Evolutionary conservation across 1,140 invertebrate species (phyloP).

Genomic region (Ephestia elutella): DNA sequence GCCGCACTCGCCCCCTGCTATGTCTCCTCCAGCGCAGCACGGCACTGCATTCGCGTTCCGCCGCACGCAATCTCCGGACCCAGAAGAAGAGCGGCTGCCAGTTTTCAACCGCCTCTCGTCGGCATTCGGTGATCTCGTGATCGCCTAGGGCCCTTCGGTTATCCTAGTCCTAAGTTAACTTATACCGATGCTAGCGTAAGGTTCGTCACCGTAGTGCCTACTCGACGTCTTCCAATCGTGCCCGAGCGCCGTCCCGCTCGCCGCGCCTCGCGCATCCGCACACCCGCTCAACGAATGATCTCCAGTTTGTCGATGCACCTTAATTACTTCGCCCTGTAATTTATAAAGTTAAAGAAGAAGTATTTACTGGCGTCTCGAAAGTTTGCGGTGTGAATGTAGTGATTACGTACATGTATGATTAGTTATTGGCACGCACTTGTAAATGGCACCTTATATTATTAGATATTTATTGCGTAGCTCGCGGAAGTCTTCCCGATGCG

Average conservation of each 20-base stretch:
- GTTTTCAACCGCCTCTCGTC: conserved; percentile 83
- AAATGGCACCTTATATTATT: conserved; percentile 71
- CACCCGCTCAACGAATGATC: conserved; percentile 73
- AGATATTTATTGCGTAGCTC: conserved; percentile 70
- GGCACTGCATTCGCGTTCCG: conserved; percentile 66
- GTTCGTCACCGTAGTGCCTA: conserved; percentile 66
- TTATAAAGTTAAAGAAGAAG: conserved; percentile 57
- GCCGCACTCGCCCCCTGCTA: conserved; percentile 59
- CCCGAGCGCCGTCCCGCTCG: conserved; percentile 56
- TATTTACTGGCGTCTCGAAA: conserved; percentile 69
- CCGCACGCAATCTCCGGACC: conserved; percentile 52
- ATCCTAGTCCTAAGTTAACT: conserved; percentile 63
- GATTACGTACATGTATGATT: conserved; percentile 52
- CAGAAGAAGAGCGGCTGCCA: conserved; percentile 76
- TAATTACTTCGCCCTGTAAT: conserved; percentile 58
- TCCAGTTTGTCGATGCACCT: conserved; percentile 66
- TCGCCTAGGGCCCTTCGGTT: conserved; percentile 56
- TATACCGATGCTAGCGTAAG: conserved; percentile 59
- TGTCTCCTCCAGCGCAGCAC: conserved; percentile 69
- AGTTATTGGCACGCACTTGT: conserved; percentile 71
- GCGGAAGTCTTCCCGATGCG: conserved; percentile 69
- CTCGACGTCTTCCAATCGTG: conserved; percentile 65
- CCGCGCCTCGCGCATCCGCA: conserved; percentile 48
- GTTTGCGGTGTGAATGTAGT: conserved; percentile 70
- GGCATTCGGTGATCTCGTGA: conserved; percentile 77